These are phyloP conservation scores for Cantharis rufa DNA, from an alignment of 2,888 invertebrate genomes.

Conservation along the genomic window DNA sequence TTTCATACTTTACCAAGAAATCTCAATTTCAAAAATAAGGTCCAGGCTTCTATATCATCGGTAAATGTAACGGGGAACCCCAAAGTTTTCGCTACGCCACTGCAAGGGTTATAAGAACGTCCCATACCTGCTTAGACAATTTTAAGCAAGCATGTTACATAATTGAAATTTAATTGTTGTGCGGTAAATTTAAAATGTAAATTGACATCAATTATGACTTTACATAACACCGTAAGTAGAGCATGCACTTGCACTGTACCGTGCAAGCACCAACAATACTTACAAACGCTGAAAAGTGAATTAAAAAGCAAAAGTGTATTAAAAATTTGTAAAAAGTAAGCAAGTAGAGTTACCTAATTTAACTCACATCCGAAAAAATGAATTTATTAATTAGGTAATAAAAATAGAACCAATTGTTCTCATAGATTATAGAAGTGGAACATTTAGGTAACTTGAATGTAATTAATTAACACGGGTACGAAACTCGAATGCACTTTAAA, in stretches of 20 bases:
- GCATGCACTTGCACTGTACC: conserved; percentile 52
- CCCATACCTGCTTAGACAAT: background rate
- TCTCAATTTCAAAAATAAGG: no score
- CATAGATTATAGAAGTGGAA: background rate
- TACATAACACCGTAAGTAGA: conserved; percentile 54
- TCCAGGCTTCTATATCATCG: no score
- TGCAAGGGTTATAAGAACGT: background rate
- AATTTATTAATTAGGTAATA: background rate
- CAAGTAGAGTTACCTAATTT: background rate
- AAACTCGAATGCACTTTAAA: background rate
- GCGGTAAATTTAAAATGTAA: conserved; percentile 50
- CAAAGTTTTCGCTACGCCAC: no score
- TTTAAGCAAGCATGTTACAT: background rate
- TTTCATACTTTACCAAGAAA: no score
- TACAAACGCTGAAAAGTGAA: conserved; percentile 40
- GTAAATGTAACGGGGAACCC: no score
- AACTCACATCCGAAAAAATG: background rate
- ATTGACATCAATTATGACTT: conserved; percentile 55
- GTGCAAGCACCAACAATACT: conserved; percentile 43
- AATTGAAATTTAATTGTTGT: conserved; percentile 43
- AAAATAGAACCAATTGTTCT: background rate
- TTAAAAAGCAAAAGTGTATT: conserved; percentile 32
- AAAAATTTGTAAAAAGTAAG: background rate
- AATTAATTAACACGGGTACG: background rate
- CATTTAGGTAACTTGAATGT: background rate